These are phyloP conservation scores for Argentina silus DNA, from an alignment of 2,797 vertebrate genomes.

Conservation along the genomic window DNA sequence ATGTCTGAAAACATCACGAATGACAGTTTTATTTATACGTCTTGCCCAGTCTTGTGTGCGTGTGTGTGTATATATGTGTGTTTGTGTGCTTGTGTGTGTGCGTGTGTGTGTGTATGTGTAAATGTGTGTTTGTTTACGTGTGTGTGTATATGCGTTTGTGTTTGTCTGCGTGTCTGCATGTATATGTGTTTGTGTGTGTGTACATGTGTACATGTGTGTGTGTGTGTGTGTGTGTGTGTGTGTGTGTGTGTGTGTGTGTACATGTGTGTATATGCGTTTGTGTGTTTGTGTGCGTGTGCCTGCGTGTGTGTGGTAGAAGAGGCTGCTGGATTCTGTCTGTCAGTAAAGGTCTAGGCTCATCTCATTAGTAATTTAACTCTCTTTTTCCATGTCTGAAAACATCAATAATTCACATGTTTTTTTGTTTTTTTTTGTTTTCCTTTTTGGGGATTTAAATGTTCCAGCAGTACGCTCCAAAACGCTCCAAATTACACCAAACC, in stretches of 20 bases:
- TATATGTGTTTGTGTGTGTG: no score
- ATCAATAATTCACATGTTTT: constrained; percentile 71
- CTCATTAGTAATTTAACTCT: constrained; percentile 76
- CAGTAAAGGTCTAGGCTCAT: constrained; percentile 52
- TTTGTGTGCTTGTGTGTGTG: background rate
- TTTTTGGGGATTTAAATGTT: constrained; percentile 30
- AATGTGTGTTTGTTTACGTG: no score
- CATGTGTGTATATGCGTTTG: background rate
- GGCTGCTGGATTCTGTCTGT: background rate
- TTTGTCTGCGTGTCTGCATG: background rate
- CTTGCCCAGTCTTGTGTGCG: background rate
- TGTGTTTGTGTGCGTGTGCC: constrained; percentile 3
- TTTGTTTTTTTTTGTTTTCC: constrained; percentile 45
- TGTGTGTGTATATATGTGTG: background rate
- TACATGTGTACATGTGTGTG: background rate
- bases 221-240: background rate
- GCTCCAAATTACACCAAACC: background rate
- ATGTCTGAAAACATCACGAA: no score
- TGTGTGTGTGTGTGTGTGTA: background rate
- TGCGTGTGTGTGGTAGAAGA: no score
- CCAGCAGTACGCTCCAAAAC: constrained; percentile 32
- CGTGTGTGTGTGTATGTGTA: background rate
- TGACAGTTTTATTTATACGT: no score
- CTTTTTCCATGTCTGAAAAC: constrained; percentile 56
- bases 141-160: background rate